Evolutionary conservation across 2,888 invertebrate species (phyloP), one percentile per base, ranked within the genome.

Genomic region (Dastarcus helophoroides): DNA sequence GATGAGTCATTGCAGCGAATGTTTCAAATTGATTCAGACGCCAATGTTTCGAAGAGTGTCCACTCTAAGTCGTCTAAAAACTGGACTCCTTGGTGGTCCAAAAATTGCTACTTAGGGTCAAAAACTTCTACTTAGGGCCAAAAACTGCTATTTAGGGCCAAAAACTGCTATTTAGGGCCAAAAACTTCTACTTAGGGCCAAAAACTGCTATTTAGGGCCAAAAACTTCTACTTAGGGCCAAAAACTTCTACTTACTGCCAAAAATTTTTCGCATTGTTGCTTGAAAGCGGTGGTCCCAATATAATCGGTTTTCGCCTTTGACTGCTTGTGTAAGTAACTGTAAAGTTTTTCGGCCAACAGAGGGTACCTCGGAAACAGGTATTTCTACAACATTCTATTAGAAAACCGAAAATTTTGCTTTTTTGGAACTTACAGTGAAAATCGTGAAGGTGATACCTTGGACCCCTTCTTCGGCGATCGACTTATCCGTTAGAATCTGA

Each of bases 311-410:
- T 73, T 74, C 38, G 73, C 71, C 43, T 71, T 69, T 3, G 72
- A 68, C 40, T 65, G 65, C 13, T 55, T 54, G 49, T 73, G 75
- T 40, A 84, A 64, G 54, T 76, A 69, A 33, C 62, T 61, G 56
- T 72, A 86, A 37, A 85, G 65, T 44, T 76, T 73, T 9, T 71
- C 65, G 1, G 77, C 81, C 46, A 85, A 65, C 42, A 79, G 74
- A 2, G 73, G 69, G 56, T 84, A 81, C 53, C 72, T 71, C n/a
- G 84, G 81, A 59, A 86, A 84, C 40, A 88, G 65, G 60, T 79
- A 79, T 47, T 72, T 71, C 77, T 80, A 63, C 23, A 60, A 58
- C 42, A 4, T 14, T 26, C 26, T n/a, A 26, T 3, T 21, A 19
- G 27, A 26, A 14, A 16, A 25, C 15, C 26, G 14, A 11, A 27